A percentile compares a stretch with the other conserved stretches of the same genome.
Evolutionary conservation across 2,797 vertebrate genomes (phyloP).

Genomic region (Takifugu rubripes): DNA sequence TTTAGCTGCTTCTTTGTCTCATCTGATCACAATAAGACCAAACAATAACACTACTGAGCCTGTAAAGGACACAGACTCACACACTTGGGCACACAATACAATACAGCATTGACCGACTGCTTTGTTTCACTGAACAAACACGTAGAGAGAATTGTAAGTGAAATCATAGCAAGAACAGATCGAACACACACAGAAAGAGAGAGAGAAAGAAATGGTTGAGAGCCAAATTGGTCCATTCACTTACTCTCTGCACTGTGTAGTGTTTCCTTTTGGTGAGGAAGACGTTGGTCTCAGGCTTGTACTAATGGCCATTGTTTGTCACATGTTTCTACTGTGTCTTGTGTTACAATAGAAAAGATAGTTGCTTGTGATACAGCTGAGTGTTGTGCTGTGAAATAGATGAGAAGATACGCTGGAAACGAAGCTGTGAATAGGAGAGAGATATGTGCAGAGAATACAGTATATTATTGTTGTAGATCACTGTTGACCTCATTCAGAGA

Average conservation of each 20-base stretch:
- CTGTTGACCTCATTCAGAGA: constrained; percentile 48
- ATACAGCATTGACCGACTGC: constrained; percentile 61
- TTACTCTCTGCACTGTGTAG: constrained; percentile 28
- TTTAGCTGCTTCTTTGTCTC: constrained; percentile 63
- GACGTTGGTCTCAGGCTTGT: constrained; percentile 34
- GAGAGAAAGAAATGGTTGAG: constrained; percentile 19
- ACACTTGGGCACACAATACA: constrained; percentile 51
- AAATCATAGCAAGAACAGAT: constrained; percentile 61
- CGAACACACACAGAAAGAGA: constrained; percentile 42
- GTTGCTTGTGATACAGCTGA: constrained; percentile 40
- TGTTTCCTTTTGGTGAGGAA: constrained; percentile 52
- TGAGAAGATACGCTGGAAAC: constrained; percentile 42
- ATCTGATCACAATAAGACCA: constrained; percentile 63
- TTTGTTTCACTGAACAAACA: constrained; percentile 70
- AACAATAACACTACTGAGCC: constrained; percentile 62
- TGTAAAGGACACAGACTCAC: constrained; percentile 38
- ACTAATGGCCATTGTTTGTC: constrained; percentile 52
- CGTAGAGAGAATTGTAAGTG: constrained; percentile 52
- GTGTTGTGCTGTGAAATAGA: constrained; percentile 45
- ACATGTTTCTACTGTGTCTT: constrained; percentile 29
- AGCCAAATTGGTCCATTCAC: constrained; percentile 55
- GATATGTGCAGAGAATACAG: constrained; percentile 24
- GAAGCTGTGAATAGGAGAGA: constrained; percentile 32
- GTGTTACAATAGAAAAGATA: constrained; percentile 53
- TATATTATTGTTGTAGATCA: constrained; percentile 16